These are phyloP conservation scores for Rapana venosa DNA, from an alignment of 2,888 invertebrate species.

Conservation along the genomic window DNA sequence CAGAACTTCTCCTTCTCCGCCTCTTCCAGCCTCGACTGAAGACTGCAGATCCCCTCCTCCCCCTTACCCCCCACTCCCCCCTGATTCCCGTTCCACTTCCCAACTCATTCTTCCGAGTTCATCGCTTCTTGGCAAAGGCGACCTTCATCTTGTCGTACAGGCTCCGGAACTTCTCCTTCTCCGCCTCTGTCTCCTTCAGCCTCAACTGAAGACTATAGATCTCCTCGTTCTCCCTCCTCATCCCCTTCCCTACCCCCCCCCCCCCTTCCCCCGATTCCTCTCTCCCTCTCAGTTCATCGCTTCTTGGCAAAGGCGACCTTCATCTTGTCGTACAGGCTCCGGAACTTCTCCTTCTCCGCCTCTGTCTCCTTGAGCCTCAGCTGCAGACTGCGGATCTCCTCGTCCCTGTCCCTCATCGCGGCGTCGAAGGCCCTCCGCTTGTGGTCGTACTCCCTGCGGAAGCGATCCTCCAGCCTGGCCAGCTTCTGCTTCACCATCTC, in stretches of 20 bases:
- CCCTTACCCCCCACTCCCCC: too few relatives aligned
- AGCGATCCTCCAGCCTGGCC: conserved; percentile 35
- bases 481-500: conserved; percentile 41
- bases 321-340: conserved; percentile 59
- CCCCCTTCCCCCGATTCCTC: too few relatives aligned
- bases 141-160: conserved; percentile 62
- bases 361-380: conserved; percentile 56
- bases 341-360: conserved; percentile 64
- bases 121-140: conserved; percentile 45
- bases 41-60: conserved; percentile 54
- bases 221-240: conserved; percentile 58
- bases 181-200: conserved; percentile 59
- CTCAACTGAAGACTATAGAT: conserved; percentile 54
- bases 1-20: conserved; percentile 64
- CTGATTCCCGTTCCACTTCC: too few relatives aligned
- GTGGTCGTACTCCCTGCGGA: conserved; percentile 38
- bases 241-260: too few relatives aligned
- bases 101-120: not conserved
- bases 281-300: not conserved
- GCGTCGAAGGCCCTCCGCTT: conserved; percentile 36
- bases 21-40: conserved; percentile 58
- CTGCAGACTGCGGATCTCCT: conserved; percentile 55
- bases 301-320: conserved; percentile 53
- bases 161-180: conserved; percentile 62
- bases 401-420: conserved; percentile 55